A percentile compares a stretch with the other conserved stretches of the same genome.
These are phyloP conservation scores for Serrognathus titanus DNA, from an alignment of 2,888 invertebrate species.

Conservation along the genomic window DNA sequence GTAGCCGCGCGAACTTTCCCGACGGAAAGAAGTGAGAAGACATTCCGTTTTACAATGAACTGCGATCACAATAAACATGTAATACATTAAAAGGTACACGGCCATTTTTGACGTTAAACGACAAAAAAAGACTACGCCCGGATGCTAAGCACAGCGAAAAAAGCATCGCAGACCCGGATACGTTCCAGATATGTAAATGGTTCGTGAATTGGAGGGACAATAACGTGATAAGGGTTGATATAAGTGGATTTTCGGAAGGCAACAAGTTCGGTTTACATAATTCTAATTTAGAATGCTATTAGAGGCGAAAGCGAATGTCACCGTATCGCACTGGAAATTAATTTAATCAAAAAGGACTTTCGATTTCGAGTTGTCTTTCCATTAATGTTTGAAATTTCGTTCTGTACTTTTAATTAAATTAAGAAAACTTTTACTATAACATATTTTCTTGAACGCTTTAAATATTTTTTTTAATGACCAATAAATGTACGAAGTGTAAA, in stretches of 20 bases:
- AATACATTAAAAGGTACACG: no score
- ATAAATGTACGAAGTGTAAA: no score
- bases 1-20: background rate
- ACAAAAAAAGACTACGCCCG: no score
- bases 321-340: background rate
- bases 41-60: background rate
- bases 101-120: no score
- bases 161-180: no score
- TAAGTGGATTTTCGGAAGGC: conserved; percentile 13
- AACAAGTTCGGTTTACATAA: conserved; percentile 18
- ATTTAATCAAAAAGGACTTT: background rate
- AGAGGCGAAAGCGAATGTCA: background rate
- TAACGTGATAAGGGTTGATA: conserved; percentile 14
- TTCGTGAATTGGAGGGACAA: background rate
- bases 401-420: conserved; percentile 1
- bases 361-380: background rate
- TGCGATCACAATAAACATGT: background rate
- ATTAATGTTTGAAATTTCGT: conserved; percentile 7
- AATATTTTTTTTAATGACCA: conserved; percentile 3
- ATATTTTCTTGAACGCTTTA: conserved; percentile 4
- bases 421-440: background rate
- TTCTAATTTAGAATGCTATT: conserved; percentile 13
- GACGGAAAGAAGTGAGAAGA: background rate
- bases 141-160: no score
- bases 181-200: background rate